Conservation (phyloP, 2,797 vertebrate species). For the Enteromius viviparus region DNA sequence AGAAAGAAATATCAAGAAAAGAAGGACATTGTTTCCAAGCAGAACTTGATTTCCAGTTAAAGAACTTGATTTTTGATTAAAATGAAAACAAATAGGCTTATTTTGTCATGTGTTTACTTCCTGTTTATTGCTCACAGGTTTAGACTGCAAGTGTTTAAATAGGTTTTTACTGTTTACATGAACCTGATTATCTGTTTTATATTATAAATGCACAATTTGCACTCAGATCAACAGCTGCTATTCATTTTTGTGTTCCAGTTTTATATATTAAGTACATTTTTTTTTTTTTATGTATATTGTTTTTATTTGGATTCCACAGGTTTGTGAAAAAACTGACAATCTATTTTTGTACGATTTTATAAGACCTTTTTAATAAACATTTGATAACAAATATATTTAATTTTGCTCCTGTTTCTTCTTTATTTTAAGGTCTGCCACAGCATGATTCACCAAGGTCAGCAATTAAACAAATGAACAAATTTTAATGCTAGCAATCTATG, state of each 20-base stretch:
- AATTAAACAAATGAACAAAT: neutral
- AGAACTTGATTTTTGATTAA: constrained; percentile 8
- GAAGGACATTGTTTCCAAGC: neutral
- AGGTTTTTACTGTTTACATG: neutral
- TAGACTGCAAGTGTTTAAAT: neutral
- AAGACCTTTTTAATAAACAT: neutral
- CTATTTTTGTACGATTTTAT: constrained; percentile 10
- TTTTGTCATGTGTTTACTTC: neutral
- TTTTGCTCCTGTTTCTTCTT: neutral
- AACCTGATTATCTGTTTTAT: neutral
- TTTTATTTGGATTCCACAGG: neutral
- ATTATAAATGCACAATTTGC: constrained; percentile 19
- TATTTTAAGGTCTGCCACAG: neutral
- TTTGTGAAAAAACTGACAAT: neutral
- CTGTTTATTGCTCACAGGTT: neutral
- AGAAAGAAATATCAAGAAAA: constrained; percentile 66
- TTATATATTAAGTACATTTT: neutral
- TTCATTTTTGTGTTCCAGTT: neutral
- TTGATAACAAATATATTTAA: neutral
- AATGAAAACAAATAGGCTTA: neutral
- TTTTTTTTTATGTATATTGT: neutral
- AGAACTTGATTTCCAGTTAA: neutral
- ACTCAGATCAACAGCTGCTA: constrained; percentile 16
- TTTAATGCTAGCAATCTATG: neutral
- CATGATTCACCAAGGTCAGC: neutral